A percentile compares a stretch with the other conserved stretches of the same genome.
phyloP scores from a whole-genome alignment of 2,797 vertebrate species.

The Thripadectes ignobilis region DNA sequence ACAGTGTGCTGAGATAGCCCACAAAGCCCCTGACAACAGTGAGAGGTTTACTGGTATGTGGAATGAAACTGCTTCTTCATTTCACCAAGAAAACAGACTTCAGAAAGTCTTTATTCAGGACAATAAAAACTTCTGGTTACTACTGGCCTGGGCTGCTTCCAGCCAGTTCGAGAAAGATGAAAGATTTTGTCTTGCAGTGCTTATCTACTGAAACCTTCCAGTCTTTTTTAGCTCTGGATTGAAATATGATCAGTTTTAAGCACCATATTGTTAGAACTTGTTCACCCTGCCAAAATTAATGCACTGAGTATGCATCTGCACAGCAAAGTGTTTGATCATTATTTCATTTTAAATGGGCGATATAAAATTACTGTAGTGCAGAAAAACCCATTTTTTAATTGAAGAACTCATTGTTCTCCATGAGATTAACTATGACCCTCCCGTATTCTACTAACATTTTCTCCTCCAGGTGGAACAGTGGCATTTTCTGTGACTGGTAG shows the following conservation, averaged over 20 bases:
- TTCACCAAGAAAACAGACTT: not conserved
- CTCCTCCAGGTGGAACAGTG: not conserved
- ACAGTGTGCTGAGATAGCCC: not conserved
- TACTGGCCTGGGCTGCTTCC: not conserved
- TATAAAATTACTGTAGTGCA: conserved; percentile 21
- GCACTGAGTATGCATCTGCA: not conserved
- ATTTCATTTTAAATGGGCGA: conserved; percentile 23
- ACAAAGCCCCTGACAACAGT: not conserved
- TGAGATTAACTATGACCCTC: not conserved
- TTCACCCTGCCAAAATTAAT: conserved; percentile 13
- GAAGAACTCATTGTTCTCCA: not conserved
- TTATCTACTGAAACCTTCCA: not conserved
- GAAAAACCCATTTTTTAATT: not conserved
- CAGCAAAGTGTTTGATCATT: conserved; percentile 34
- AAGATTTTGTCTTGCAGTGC: not conserved
- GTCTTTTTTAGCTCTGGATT: not conserved
- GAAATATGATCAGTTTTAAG: not conserved
- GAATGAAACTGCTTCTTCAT: not conserved
- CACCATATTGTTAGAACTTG: conserved; percentile 49
- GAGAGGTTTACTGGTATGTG: not conserved
- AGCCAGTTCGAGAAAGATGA: not conserved
- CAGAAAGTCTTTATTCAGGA: not conserved
- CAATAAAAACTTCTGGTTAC: not conserved
- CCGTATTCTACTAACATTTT: not conserved
- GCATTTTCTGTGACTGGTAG: not conserved